phyloP scores from a whole-genome alignment of 2,797 vertebrate species.

The Chiroxiphia lanceolata region DNA sequence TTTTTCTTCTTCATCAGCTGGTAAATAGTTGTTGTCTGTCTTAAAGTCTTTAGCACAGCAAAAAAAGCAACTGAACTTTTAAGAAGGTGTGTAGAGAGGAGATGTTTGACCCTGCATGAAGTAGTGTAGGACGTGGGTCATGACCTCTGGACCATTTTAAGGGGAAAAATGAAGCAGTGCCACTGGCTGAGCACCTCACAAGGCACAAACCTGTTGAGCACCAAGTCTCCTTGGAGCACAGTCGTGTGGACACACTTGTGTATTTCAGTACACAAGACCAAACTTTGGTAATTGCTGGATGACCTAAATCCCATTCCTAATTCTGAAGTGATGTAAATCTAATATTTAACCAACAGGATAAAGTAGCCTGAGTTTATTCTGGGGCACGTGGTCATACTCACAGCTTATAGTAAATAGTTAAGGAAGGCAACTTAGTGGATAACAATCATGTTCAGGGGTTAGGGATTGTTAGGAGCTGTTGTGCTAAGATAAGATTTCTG shows the following conservation, averaged over 20 bases:
- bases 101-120: background rate
- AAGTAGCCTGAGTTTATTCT: background rate
- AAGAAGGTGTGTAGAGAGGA: background rate
- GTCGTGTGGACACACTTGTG: background rate
- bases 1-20: background rate
- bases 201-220: background rate
- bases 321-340: background rate
- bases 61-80: background rate
- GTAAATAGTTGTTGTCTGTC: background rate
- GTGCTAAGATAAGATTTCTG: slow-evolving; percentile 60
- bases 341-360: background rate
- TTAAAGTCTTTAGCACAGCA: background rate
- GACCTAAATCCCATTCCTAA: background rate
- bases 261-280: background rate
- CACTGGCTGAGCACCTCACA: background rate
- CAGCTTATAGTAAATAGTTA: slow-evolving; percentile 35
- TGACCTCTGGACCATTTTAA: background rate
- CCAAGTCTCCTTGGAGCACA: background rate
- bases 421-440: background rate
- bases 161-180: background rate
- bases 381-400: background rate
- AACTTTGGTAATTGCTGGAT: background rate
- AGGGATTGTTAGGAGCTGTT: slow-evolving; percentile 57
- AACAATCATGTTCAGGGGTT: slow-evolving; percentile 37
- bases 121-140: background rate